A percentile compares a stretch with the other conserved stretches of the same genome.
Evolutionary conservation across 37 sponge, comb jelly and placozoan genomes (phyloP).

Genomic region (Dysidea cf. avara): DNA sequence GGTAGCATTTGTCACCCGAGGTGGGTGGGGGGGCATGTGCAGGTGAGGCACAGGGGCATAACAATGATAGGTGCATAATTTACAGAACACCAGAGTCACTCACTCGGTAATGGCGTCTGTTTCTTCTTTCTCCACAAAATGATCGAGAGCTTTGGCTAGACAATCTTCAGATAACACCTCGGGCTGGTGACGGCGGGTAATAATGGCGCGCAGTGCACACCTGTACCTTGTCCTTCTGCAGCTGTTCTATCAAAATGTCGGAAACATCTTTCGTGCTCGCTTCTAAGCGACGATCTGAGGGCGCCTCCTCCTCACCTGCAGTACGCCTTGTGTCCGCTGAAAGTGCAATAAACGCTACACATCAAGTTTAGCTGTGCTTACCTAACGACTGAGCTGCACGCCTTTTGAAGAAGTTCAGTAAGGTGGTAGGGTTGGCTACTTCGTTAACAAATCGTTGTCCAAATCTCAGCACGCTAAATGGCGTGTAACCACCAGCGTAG

Average conservation of each 20-base stretch:
- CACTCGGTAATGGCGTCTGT: constrained; percentile 76
- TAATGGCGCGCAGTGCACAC: no score
- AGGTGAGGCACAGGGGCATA: no score
- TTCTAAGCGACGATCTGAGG: no score
- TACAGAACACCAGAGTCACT: no score
- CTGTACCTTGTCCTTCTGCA: constrained; percentile 47
- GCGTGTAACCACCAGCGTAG: constrained; percentile 66
- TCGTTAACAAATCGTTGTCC: constrained; percentile 75
- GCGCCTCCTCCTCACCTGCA: no score
- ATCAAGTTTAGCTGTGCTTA: not conserved
- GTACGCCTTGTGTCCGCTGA: no score
- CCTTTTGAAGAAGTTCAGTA: constrained; percentile 53
- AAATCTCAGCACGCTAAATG: constrained; percentile 72
- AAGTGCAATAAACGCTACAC: not conserved
- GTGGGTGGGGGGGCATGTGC: no score
- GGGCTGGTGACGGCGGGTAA: no score
- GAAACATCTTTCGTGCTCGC: not conserved
- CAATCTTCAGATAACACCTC: constrained; percentile 67
- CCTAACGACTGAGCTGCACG: not conserved
- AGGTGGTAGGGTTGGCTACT: constrained; percentile 83
- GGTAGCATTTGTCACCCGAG: no score
- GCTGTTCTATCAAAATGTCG: constrained; percentile 22
- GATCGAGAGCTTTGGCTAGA: constrained; percentile 63
- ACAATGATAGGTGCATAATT: no score
- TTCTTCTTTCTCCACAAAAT: constrained; percentile 87